These are phyloP conservation scores for Aethes cnicana DNA, from an alignment of 2,888 invertebrate genomes.

Conservation along the genomic window DNA sequence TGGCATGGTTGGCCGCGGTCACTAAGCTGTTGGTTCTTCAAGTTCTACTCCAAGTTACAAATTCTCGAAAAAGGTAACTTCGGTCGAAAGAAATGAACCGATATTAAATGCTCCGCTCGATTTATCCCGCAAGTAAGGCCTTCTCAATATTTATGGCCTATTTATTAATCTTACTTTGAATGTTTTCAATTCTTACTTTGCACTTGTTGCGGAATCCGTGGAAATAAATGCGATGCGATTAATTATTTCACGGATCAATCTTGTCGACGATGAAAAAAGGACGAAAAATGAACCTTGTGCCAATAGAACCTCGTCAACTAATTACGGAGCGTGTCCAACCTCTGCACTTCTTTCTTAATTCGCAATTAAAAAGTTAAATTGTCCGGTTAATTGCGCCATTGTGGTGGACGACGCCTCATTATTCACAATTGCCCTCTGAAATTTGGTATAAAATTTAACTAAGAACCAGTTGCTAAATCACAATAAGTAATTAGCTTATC, in stretches of 20 bases:
- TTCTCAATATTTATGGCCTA: constrained; percentile 24
- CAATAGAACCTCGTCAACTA: constrained; percentile 46
- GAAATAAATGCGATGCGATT: too few relatives aligned
- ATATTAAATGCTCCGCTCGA: constrained; percentile 31
- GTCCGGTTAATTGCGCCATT: constrained; percentile 76
- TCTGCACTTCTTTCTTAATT: constrained; percentile 73
- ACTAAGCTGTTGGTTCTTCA: constrained; percentile 44
- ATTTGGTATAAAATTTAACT: constrained; percentile 66
- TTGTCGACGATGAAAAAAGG: too few relatives aligned
- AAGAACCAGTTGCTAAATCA: constrained; percentile 65
- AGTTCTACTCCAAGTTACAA: too few relatives aligned
- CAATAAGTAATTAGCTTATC: constrained; percentile 79
- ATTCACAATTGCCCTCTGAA: constrained; percentile 64
- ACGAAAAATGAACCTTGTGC: background rate
- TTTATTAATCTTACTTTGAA: constrained; percentile 23
- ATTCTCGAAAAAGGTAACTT: constrained; percentile 40
- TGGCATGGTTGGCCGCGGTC: too few relatives aligned
- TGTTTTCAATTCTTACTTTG: constrained; percentile 13
- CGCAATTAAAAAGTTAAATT: constrained; percentile 79
- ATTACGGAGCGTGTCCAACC: constrained; percentile 63
- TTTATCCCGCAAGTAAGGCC: constrained; percentile 24
- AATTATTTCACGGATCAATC: too few relatives aligned
- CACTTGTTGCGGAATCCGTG: constrained; percentile 8
- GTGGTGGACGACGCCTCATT: constrained; percentile 70
- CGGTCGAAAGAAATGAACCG: constrained; percentile 33